Base-by-base conservation (phyloP, 2,888 invertebrate genomes). In the Mycalesis mineus region DNA sequence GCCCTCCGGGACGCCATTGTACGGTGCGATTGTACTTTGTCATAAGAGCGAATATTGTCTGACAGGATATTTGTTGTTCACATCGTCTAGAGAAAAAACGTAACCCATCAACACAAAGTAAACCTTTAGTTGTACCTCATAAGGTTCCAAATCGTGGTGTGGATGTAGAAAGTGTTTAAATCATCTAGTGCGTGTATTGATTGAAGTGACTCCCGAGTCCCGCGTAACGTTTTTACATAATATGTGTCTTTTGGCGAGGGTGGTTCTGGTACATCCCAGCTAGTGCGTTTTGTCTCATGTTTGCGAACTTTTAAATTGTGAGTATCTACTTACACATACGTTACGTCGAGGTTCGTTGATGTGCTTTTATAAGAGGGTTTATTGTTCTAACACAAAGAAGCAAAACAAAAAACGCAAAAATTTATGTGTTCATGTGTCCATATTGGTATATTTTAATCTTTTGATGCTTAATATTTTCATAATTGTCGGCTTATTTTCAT, bases 211-310 rank as follows among this genome's bases (percentile, higher is more conserved):
- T 87, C 75, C 84, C 81, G 86, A 80, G 86, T 87, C 75, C 84
- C 81, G 86, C 80, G 86, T 87, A 84, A 85, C 84, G 82, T 85
- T 88, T 84, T 87, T 88, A 89, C 88, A 89, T 89, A 88, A 88
- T 87, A 86, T 84, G 81, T 86, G 80, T 85, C 85, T 84, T 81
- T 73, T 71, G 73, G 71, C 68, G 79, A 77, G 85, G 88, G 80
- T 80, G 77, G 67, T 77, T 78, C 71, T 29, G 61, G 62, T 61
- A 56, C 47, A 60, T 45, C 37, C 36, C 48, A 9, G 57, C 58
- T 64, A 63, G 42, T 56, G 54, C 39, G 44, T 56, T 50, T 49
- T 57, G 49, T 50, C 44, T 53, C 44, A 13, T 60, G 51, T 45
- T 60, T 49, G 15, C 40, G 41, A 51, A 15, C 41, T 51, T 51